Conservation (phyloP, 2,113 vertebrate species). For the Poecilia latipinna region DNA sequence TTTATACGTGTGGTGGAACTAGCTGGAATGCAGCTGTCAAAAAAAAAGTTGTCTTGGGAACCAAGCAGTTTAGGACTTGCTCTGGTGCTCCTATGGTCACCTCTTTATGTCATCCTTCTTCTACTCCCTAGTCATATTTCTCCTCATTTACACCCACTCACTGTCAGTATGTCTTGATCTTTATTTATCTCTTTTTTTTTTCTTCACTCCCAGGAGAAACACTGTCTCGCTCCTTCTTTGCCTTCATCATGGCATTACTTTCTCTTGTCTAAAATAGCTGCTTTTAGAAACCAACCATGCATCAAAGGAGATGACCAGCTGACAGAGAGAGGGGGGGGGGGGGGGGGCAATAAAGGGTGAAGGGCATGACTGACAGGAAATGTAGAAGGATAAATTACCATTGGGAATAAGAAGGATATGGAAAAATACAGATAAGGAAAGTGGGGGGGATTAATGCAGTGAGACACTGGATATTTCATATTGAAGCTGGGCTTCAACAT, state of each 20-base stretch:
- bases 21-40: not conserved
- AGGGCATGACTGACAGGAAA: slow-evolving; percentile 30
- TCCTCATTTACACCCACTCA: slow-evolving; percentile 18
- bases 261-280: slow-evolving; percentile 42
- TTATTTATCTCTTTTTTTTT: slow-evolving; percentile 21
- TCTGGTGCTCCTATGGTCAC: not conserved
- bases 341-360: slow-evolving; percentile 23
- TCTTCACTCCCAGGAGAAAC: slow-evolving; percentile 20
- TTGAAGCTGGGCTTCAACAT: not conserved
- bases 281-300: slow-evolving; percentile 30
- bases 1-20: not conserved
- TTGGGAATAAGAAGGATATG: slow-evolving; percentile 12
- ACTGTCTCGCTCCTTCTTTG: slow-evolving; percentile 8
- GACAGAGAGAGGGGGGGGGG: slow-evolving; percentile 38
- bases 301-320: slow-evolving; percentile 36
- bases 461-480: no score
- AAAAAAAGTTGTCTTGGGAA: slow-evolving; percentile 6
- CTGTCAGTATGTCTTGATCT: slow-evolving; percentile 24
- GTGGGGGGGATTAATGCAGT: not conserved
- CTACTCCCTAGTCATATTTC: slow-evolving; percentile 7
- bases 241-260: slow-evolving; percentile 27
- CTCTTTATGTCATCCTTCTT: slow-evolving; percentile 16
- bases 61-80: not conserved
- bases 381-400: slow-evolving; percentile 29
- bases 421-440: slow-evolving; percentile 10